Base-by-base conservation (phyloP, 2,888 invertebrate species). In the Galerucella calmariensis region DNA sequence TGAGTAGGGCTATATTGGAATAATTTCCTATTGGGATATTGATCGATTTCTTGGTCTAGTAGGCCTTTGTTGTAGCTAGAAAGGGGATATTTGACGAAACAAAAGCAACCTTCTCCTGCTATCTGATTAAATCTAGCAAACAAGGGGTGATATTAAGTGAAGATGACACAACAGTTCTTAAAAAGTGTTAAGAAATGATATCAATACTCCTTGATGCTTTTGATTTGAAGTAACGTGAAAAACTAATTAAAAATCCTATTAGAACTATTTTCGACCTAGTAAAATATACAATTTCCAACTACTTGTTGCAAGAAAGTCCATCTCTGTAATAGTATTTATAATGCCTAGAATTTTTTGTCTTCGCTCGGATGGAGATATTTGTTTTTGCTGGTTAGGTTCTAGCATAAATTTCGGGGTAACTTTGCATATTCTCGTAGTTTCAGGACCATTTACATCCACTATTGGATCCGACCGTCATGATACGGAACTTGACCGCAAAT, bases 381-480 rank as follows among this genome's bases (percentile, higher is more conserved):
- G 70, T 70, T 70, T 70, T 70, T 70, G 70, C 70, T 53, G 35
- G 63, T 8, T 11, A 51, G 70, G 16, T 16, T 56, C 10, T 16
- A 41, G 56, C 70, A 70, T 70, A 63, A 70, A 70, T 70, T 70
- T 70, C 51, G 14, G 48, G 63, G 27, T 51, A 70, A 76, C 67
- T 76, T 73, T 71, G 73, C 75, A 73, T 76, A 76, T 71, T 76
- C 73, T 69, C 75, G 35, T 27, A 67, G 71, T 71, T 73, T 76
- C 69, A 71, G 68, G 63, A 76, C 68, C 73, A 76, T 76, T 76
- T 76, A 71, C 70, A 73, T 73, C 67, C 67, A 56, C 63, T 65
- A 70, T 70, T 70, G 65, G 65, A 65, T 63, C 35, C 41, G 70
- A 11, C 70, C 53, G 59, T 14, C 59, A 61, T n/a, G 61, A 56